Base-by-base conservation (phyloP, 92 coral and sea anemone genomes). In the Siderastrea radians region DNA sequence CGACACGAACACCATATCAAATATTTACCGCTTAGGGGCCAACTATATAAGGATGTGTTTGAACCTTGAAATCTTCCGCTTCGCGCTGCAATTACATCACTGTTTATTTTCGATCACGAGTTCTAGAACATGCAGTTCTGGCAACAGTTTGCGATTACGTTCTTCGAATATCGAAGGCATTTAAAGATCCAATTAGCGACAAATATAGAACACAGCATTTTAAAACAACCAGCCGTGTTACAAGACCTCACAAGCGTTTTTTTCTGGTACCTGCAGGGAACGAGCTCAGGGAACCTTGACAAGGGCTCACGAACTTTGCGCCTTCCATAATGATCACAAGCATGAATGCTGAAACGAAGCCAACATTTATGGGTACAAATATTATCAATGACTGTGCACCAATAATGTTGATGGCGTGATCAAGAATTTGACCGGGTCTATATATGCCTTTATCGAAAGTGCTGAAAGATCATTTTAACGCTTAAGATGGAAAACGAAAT, bases 81-180 rank as follows among this genome's bases (percentile, higher is more conserved):
- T 53, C 68, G 86, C 9, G 68, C 63, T 81, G 77, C 77, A 81
- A 70, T 81, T 71, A 81, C 77, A 55, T 69, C 86, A 81, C 58
- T 11, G 57, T 81, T 69, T 81, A 81, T 81, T 81, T 81, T 81
- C 67, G 77, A 81, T 68, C 77, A 55, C 67, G 86, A 68, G 68
- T 81, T 81, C 86, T 69, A 55, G 77, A 81, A 81, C 68, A 17
- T 76, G 38, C 64, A 49, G 15, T 44, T 1, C 52, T 38, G 68
- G 68, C 38, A 26, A 26, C 38, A 26, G 38, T 6, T 59, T 48
- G 45, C 7, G 80, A 26, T 11, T 1, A 59, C 49, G 19, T 50
- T 60, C 66, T 15, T 14, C 5, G 54, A 16, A 47, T 49, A 11
- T 68, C 63, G 63, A 67, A 80, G 17, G 52, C 53, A 80, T 80